Conservation (phyloP, 2,888 invertebrate species). For the Pandemis heparana region DNA sequence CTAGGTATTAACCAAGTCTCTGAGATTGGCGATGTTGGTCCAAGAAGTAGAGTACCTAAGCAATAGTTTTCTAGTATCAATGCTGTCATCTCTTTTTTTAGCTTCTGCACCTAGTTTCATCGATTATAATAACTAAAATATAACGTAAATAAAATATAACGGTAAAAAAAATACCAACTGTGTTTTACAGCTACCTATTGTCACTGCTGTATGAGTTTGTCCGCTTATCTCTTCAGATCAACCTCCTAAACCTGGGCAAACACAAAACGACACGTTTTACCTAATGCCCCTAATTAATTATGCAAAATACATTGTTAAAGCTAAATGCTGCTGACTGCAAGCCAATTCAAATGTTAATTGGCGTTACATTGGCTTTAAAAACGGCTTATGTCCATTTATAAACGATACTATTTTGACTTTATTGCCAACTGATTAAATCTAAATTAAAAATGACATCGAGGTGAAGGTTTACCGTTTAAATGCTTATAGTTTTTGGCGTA, state of each 20-base stretch:
- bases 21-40: no score
- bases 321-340: conserved; percentile 14
- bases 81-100: no score
- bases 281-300: conserved; percentile 38
- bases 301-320: conserved; percentile 33
- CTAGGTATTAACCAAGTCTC: no score
- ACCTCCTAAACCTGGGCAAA: not conserved
- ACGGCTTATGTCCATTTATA: not conserved
- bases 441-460: not conserved
- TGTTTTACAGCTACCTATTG: not conserved
- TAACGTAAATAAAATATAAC: no score
- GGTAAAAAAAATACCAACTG: no score
- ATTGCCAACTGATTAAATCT: not conserved
- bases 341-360: not conserved
- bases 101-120: no score
- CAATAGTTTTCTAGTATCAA: no score
- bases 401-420: not conserved
- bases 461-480: not conserved
- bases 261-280: conserved; percentile 20
- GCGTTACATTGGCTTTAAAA: not conserved
- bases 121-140: no score
- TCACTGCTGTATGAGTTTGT: not conserved
- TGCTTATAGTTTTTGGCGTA: not conserved
- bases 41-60: no score
- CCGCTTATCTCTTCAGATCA: not conserved